phyloP scores from a whole-genome alignment of 2,797 vertebrate genomes.

The Aphelocoma californica region DNA sequence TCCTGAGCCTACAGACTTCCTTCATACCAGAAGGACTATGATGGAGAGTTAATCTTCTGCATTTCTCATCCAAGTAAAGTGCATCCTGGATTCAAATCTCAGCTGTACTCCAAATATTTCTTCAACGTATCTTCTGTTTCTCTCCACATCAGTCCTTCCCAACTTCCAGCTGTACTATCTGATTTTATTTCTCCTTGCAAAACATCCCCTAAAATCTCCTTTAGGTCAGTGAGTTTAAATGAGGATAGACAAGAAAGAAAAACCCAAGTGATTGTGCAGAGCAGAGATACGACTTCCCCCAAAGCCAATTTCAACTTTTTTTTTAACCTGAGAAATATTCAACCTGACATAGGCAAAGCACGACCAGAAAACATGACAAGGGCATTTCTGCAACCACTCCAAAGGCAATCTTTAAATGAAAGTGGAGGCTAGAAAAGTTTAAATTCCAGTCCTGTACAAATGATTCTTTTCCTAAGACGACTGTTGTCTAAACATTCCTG shows the following conservation, averaged over 20 bases:
- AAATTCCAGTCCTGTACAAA: not conserved
- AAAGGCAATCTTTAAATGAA: not conserved
- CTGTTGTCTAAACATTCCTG: not conserved
- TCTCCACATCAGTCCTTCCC: not conserved
- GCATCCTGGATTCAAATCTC: not conserved
- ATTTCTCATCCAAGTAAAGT: not conserved
- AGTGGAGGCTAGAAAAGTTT: not conserved
- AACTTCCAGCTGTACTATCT: not conserved
- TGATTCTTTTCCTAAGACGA: not conserved
- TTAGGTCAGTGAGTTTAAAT: not conserved
- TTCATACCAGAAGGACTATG: not conserved
- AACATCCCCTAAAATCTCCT: constrained; percentile 3
- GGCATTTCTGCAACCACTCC: not conserved
- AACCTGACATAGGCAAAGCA: not conserved
- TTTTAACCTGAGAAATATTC: not conserved
- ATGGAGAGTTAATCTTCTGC: not conserved
- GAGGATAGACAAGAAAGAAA: constrained; percentile 11
- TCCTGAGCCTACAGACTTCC: not conserved
- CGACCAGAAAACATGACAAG: not conserved
- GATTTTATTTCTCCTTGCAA: not conserved
- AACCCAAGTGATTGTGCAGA: not conserved
- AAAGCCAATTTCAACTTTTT: not conserved
- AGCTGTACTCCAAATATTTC: not conserved
- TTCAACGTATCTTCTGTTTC: not conserved
- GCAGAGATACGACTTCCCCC: not conserved